These are phyloP conservation scores for Antrozous pallidus DNA, from an alignment of 2,797 vertebrate species.

Conservation along the genomic window DNA sequence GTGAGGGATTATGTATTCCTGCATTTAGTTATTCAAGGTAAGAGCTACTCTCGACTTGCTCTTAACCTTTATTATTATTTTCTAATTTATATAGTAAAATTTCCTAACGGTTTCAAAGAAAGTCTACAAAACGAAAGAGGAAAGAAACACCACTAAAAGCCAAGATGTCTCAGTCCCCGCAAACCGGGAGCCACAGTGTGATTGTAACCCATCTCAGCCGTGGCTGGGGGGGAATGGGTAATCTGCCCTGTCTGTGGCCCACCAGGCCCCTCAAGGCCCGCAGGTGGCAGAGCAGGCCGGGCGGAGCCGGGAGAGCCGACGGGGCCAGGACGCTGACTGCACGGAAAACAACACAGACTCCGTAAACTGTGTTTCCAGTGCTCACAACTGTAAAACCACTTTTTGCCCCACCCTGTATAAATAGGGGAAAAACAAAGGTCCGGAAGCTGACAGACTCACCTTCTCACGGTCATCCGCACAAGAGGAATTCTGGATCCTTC, in stretches of 20 bases:
- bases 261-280: rapidly evolving
- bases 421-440: neutral
- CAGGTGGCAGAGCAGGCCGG: neutral
- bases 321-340: neutral
- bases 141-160: neutral
- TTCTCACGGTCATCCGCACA: neutral
- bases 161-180: neutral
- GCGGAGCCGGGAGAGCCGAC: neutral
- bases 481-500: neutral
- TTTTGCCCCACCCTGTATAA: neutral
- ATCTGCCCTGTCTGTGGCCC: neutral
- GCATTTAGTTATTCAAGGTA: neutral
- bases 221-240: neutral
- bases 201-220: neutral
- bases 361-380: neutral
- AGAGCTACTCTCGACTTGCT: neutral
- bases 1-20: neutral
- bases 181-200: neutral
- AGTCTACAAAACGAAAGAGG: neutral
- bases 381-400: neutral
- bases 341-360: neutral
- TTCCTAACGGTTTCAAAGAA: neutral
- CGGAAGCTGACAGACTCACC: neutral
- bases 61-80: neutral
- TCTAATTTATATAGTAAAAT: neutral